These are phyloP conservation scores for Popillia japonica DNA, from an alignment of 1,140 invertebrate genomes.

Conservation along the genomic window DNA sequence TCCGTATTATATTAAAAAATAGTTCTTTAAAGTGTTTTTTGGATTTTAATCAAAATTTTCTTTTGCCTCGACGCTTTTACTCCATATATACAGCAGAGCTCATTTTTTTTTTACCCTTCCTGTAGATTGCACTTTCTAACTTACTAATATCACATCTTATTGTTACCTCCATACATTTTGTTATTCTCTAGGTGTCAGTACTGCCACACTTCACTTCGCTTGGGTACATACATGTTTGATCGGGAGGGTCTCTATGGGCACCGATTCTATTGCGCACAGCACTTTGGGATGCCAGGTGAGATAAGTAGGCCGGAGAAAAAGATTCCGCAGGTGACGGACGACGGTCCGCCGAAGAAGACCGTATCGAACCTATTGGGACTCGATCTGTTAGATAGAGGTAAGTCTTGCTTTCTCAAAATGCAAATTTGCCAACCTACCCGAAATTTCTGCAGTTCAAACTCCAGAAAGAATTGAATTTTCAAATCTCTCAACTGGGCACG, in stretches of 20 bases:
- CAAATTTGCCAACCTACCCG: conserved; percentile 35
- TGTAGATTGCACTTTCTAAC: conserved; percentile 12
- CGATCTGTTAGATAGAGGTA: conserved; percentile 69
- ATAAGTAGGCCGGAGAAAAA: conserved; percentile 53
- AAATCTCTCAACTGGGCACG: conserved; percentile 68
- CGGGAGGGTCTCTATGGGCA: conserved; percentile 75
- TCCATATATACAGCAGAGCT: too few relatives aligned
- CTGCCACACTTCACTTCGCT: conserved; percentile 72
- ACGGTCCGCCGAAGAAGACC: conserved; percentile 54
- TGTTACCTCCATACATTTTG: conserved; percentile 1
- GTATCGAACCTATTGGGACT: conserved; percentile 60
- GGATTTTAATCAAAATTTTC: too few relatives aligned
- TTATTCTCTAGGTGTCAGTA: conserved; percentile 70
- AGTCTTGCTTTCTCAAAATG: background rate
- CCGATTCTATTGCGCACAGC: conserved; percentile 83
- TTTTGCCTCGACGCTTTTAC: too few relatives aligned
- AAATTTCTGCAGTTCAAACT: conserved; percentile 64
- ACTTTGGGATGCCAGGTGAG: conserved; percentile 72
- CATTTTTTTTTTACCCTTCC: too few relatives aligned
- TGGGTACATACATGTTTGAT: conserved; percentile 81
- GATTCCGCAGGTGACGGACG: background rate
- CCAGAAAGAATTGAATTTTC: conserved; percentile 87
- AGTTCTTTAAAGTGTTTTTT: too few relatives aligned
- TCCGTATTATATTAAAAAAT: too few relatives aligned
- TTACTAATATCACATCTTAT: background rate